These are phyloP conservation scores for Pachymerium ferrugineum DNA, from an alignment of 2,888 invertebrate genomes.

Conservation along the genomic window DNA sequence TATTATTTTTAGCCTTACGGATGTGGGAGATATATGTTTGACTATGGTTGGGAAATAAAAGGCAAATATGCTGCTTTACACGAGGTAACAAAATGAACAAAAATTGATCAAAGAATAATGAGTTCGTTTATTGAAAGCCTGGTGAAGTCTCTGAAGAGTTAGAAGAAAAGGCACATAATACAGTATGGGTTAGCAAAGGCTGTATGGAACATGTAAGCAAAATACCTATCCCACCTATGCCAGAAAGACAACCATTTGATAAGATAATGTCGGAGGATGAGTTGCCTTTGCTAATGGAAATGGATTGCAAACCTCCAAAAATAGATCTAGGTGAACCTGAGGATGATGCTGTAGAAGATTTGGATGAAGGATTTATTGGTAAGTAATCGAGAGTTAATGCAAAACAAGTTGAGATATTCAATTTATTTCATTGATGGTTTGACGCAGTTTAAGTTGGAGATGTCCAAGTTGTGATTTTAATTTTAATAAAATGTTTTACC, in stretches of 20 bases:
- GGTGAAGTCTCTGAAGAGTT: not conserved
- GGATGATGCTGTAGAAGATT: not conserved
- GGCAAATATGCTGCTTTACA: not conserved
- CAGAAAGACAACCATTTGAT: not conserved
- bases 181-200: not conserved
- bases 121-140: not conserved
- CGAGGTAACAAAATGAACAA: not conserved
- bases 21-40: constrained; percentile 9
- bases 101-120: not conserved
- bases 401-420: too few relatives aligned
- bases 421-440: too few relatives aligned
- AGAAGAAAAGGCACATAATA: not conserved
- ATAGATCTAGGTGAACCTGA: not conserved
- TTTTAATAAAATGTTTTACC: too few relatives aligned
- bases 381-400: too few relatives aligned
- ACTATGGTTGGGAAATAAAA: not conserved
- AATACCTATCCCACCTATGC: not conserved
- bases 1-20: not conserved
- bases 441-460: too few relatives aligned
- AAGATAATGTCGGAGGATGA: not conserved
- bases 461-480: too few relatives aligned
- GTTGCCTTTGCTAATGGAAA: not conserved
- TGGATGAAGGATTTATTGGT: too few relatives aligned
- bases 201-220: not conserved
- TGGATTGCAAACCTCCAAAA: not conserved